phyloP scores from a whole-genome alignment of 2,888 invertebrate species.

The Perithous albicinctus region DNA sequence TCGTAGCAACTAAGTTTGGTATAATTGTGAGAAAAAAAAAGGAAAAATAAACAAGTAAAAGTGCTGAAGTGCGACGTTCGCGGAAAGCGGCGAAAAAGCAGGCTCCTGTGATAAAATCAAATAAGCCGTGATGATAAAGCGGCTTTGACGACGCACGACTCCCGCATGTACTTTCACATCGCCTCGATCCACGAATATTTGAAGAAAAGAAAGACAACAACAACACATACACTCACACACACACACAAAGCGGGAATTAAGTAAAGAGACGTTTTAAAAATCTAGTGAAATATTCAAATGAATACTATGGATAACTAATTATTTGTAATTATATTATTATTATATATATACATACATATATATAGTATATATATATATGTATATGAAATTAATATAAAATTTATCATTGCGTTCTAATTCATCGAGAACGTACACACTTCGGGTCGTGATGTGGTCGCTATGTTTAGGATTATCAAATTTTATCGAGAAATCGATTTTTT shows the following conservation, averaged over 20 bases:
- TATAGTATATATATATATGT: constrained; percentile 72
- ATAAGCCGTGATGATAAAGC: constrained; percentile 73
- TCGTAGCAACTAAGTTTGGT: constrained; percentile 70
- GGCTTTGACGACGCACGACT: constrained; percentile 64
- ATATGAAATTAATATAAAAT: constrained; percentile 81
- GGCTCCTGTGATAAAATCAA: constrained; percentile 83
- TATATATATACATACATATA: constrained; percentile 66
- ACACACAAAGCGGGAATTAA: constrained; percentile 28
- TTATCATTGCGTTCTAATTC: constrained; percentile 74
- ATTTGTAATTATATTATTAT: constrained; percentile 74
- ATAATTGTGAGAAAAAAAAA: constrained; percentile 57
- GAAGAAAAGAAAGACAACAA: constrained; percentile 41
- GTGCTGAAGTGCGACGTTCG: constrained; percentile 72
- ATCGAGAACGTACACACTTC: constrained; percentile 62
- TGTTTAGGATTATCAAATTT: constrained; percentile 51
- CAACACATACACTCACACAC: constrained; percentile 32
- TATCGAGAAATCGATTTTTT: constrained; percentile 43
- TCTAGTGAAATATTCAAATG: constrained; percentile 83
- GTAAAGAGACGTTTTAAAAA: constrained; percentile 78
- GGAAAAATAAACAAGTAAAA: constrained; percentile 45
- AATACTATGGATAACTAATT: constrained; percentile 72
- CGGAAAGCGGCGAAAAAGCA: constrained; percentile 74
- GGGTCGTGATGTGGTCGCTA: constrained; percentile 33
- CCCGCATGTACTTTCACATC: constrained; percentile 57
- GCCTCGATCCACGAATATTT: constrained; percentile 65